Percentiles rank a stretch among this genome's conserved stretches.
Evolutionary conservation across 92 coral and sea anemone genomes (phyloP).

Genomic region (Heliopora coerulea): DNA sequence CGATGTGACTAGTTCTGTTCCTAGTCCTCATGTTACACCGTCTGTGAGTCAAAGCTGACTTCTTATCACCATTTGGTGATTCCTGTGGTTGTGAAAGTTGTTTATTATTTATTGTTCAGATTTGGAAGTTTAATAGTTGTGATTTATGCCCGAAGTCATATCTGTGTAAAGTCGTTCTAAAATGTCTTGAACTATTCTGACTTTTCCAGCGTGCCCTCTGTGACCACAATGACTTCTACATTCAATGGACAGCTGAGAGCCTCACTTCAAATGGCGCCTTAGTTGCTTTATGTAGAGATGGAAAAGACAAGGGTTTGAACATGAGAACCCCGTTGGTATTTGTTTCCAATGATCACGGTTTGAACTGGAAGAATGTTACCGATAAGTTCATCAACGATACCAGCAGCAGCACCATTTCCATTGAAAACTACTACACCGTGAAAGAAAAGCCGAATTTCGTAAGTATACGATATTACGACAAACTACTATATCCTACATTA

Average conservation of each 20-base stretch:
- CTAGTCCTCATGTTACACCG: background rate
- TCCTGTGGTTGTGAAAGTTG: too few relatives aligned
- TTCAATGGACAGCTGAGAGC: background rate
- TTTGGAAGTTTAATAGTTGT: too few relatives aligned
- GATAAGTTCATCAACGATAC: background rate
- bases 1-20: too few relatives aligned
- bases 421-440: background rate
- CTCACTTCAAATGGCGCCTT: background rate
- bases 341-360: slow-evolving; percentile 20
- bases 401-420: background rate
- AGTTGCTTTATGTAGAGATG: background rate
- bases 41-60: background rate
- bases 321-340: background rate
- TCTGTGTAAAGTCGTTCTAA: too few relatives aligned
- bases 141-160: too few relatives aligned
- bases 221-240: background rate
- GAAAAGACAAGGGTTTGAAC: too few relatives aligned
- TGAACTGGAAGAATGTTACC: slow-evolving; percentile 12
- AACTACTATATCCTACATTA: too few relatives aligned
- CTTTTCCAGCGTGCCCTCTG: background rate
- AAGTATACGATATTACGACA: slow-evolving; percentile 1
- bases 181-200: too few relatives aligned
- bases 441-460: slow-evolving; percentile 15
- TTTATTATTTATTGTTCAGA: too few relatives aligned
- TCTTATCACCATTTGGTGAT: too few relatives aligned